Conservation (phyloP, 2,113 vertebrate genomes). For the Sylvietta virens region DNA sequence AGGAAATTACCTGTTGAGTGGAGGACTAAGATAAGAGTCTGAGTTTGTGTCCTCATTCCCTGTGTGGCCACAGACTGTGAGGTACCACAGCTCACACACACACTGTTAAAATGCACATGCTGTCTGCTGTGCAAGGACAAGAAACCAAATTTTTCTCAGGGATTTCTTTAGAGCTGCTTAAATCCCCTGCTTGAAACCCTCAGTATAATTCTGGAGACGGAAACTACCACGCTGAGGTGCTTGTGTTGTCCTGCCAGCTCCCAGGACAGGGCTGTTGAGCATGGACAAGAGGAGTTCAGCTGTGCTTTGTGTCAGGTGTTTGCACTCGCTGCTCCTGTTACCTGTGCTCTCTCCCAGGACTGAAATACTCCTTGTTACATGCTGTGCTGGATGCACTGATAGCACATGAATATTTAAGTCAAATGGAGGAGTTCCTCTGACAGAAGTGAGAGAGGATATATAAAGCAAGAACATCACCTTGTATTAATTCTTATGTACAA, state of each 20-base stretch:
- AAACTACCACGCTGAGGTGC: not conserved
- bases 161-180: not conserved
- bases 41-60: not conserved
- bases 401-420: constrained; percentile 36
- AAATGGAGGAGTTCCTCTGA: constrained; percentile 15
- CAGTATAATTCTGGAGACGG: not conserved
- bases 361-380: not conserved
- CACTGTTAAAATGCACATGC: not conserved
- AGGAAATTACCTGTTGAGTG: not conserved
- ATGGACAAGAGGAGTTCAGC: not conserved
- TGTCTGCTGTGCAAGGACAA: not conserved
- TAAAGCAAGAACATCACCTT: constrained; percentile 12
- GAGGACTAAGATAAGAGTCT: not conserved
- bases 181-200: not conserved
- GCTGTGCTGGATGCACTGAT: not conserved
- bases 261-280: not conserved
- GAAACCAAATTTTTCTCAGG: not conserved
- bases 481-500: constrained; percentile 24
- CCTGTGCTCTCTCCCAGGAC: not conserved
- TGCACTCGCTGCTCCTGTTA: not conserved
- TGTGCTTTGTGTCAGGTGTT: not conserved
- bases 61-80: not conserved
- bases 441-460: constrained; percentile 13
- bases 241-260: not conserved
- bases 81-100: not conserved